A percentile compares a stretch with the other conserved stretches of the same genome.
phyloP scores from a whole-genome alignment of 2,797 vertebrate species.

The Salmo trutta region DNA sequence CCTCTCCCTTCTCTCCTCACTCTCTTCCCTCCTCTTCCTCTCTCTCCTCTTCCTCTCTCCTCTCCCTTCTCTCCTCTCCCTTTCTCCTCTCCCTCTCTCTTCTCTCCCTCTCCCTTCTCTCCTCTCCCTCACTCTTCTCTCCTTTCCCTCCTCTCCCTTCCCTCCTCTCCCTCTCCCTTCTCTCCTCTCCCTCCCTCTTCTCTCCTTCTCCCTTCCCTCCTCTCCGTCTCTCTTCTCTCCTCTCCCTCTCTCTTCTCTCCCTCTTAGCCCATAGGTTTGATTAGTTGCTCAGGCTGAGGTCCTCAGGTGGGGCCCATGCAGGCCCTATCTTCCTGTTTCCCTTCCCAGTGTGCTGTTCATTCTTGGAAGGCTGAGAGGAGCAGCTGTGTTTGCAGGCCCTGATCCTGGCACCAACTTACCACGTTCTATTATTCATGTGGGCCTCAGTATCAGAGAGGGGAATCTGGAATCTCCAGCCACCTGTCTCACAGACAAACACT shows the following conservation, averaged over 20 bases:
- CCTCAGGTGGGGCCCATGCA: constrained; percentile 86
- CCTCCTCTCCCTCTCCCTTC: constrained; percentile 34
- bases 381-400: constrained; percentile 94
- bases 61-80: constrained; percentile 47
- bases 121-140: neutral
- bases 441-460: constrained; percentile 91
- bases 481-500: constrained; percentile 94
- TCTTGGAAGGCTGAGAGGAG: constrained; percentile 86
- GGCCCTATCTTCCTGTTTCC: constrained; percentile 78
- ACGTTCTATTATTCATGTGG: constrained; percentile 98
- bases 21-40: too few species aligned
- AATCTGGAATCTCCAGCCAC: constrained; percentile 86
- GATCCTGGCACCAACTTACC: constrained; percentile 90
- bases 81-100: constrained; percentile 50
- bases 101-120: neutral
- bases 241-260: neutral
- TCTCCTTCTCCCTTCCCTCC: too few species aligned
- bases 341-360: constrained; percentile 83
- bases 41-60: neutral
- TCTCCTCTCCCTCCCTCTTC: too few species aligned
- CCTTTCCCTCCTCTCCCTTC: constrained; percentile 59
- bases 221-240: neutral
- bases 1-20: neutral
- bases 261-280: constrained; percentile 15
- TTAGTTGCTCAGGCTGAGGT: constrained; percentile 68